Evolutionary conservation across 1,140 invertebrate species (phyloP).

Genomic region (Chymomyza costata): DNA sequence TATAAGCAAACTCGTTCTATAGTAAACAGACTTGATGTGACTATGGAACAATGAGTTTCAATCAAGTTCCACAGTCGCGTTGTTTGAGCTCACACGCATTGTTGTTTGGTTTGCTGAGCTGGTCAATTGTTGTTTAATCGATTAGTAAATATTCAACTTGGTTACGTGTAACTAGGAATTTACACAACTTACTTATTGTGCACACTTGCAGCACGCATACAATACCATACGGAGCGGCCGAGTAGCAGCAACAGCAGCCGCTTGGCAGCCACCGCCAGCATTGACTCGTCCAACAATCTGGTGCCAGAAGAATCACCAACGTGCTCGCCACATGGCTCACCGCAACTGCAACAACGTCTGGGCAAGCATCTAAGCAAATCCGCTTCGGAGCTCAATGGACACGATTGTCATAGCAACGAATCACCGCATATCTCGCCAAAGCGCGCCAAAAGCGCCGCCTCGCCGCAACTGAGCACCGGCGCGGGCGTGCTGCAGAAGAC

Average conservation of each 20-base stretch:
- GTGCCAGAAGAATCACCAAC: slow-evolving; percentile 36
- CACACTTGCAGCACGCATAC: slow-evolving; percentile 54
- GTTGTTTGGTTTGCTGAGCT: too few species aligned
- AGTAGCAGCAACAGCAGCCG: slow-evolving; percentile 27
- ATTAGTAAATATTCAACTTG: slow-evolving; percentile 35
- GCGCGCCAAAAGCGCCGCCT: slow-evolving; percentile 75
- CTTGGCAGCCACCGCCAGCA: slow-evolving; percentile 15
- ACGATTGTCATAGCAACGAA: slow-evolving; percentile 56
- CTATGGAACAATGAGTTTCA: too few species aligned
- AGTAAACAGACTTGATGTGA: too few species aligned
- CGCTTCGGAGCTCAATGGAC: slow-evolving; percentile 77
- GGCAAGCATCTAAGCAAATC: slow-evolving; percentile 77
- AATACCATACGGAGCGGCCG: slow-evolving; percentile 54
- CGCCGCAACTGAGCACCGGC: slow-evolving; percentile 61
- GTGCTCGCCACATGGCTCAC: slow-evolving; percentile 60
- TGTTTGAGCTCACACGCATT: too few species aligned
- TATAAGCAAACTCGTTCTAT: too few species aligned
- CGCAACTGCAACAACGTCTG: slow-evolving; percentile 55
- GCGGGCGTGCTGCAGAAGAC: slow-evolving; percentile 82
- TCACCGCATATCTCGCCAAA: slow-evolving; percentile 75
- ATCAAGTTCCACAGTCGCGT: too few species aligned
- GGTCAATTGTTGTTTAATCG: slow-evolving; percentile 54
- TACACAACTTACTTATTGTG: background rate
- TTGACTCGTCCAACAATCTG: slow-evolving; percentile 24
- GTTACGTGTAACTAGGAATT: slow-evolving; percentile 35